Conservation (phyloP, 2,797 vertebrate species). For the Hyperoplus immaculatus region DNA sequence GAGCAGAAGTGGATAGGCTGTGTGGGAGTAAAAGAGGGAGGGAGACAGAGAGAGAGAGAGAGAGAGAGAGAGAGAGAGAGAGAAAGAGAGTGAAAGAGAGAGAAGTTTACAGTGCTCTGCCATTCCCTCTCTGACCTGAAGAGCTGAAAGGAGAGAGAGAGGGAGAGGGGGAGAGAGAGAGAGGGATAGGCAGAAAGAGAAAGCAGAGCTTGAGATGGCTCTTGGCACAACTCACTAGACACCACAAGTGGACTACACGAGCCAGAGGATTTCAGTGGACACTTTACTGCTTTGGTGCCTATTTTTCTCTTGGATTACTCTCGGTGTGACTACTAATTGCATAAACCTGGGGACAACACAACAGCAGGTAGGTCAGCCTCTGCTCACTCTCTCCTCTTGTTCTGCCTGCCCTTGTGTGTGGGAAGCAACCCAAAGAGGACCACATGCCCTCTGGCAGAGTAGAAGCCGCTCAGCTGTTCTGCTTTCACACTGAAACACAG, state of each 20-base stretch:
- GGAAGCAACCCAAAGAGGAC: conserved; percentile 13
- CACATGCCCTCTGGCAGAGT: conserved; percentile 23
- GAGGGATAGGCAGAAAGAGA: conserved; percentile 38
- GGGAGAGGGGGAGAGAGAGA: conserved; percentile 40
- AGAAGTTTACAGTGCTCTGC: conserved; percentile 64
- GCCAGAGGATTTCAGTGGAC: conserved; percentile 64
- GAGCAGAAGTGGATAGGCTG: conserved; percentile 69
- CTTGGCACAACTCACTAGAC: conserved; percentile 63
- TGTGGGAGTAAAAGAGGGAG: conserved; percentile 65
- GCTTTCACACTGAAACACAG: conserved; percentile 22
- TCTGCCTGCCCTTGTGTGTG: conserved; percentile 8
- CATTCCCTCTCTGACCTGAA: conserved; percentile 86
- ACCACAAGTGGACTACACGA: conserved; percentile 64
- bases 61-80: conserved; percentile 28
- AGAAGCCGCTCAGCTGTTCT: conserved; percentile 34
- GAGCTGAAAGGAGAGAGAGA: conserved; percentile 65
- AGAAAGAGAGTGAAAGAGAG: conserved; percentile 20
- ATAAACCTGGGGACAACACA: conserved; percentile 58
- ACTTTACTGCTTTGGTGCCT: conserved; percentile 22
- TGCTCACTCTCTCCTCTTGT: conserved; percentile 13
- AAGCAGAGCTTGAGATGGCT: conserved; percentile 67
- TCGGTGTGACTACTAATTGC: conserved; percentile 32
- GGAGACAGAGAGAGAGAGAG: conserved; percentile 35
- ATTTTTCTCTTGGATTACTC: conserved; percentile 61
- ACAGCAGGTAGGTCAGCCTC: conserved; percentile 63